A percentile compares a stretch with the other conserved stretches of the same genome.
Conservation (phyloP, 2,888 invertebrate genomes). For the Drosophila affinis region DNA sequence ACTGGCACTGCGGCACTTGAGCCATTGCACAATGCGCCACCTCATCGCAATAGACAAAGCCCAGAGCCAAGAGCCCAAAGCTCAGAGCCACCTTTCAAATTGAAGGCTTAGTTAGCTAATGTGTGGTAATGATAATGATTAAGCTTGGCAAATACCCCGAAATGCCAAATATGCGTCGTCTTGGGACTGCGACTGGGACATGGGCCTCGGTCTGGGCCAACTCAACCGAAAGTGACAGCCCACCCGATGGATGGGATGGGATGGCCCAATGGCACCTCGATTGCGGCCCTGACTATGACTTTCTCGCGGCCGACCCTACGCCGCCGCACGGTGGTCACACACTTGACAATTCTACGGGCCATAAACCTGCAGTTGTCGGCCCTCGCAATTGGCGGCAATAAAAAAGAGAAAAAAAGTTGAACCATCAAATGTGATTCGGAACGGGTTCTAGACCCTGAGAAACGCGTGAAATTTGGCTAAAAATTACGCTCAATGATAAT, state of each 20-base stretch:
- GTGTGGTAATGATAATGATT: slow-evolving; percentile 78
- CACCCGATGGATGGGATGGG: slow-evolving; percentile 9
- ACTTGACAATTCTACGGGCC: slow-evolving; percentile 23
- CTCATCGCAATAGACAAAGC: slow-evolving; percentile 43
- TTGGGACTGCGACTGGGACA: background rate
- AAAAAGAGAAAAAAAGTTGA: slow-evolving; percentile 12
- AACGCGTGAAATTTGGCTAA: slow-evolving; percentile 57
- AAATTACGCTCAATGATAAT: slow-evolving; percentile 59
- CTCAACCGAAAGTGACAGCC: slow-evolving; percentile 35
- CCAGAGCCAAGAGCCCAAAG: slow-evolving; percentile 40
- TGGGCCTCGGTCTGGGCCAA: slow-evolving; percentile 11
- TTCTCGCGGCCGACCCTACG: slow-evolving; percentile 21
- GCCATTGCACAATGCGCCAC: slow-evolving; percentile 47
- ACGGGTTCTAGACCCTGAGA: slow-evolving; percentile 54
- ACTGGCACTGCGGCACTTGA: slow-evolving; percentile 41
- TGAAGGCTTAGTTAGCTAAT: slow-evolving; percentile 58
- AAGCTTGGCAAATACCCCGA: slow-evolving; percentile 58
- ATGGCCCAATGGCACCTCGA: slow-evolving; percentile 27
- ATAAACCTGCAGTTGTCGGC: slow-evolving; percentile 18
- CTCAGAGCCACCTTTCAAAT: slow-evolving; percentile 74
- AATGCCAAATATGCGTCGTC: slow-evolving; percentile 42
- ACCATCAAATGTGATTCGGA: slow-evolving; percentile 35
- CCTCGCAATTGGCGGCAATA: slow-evolving; percentile 20
- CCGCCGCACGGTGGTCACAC: slow-evolving; percentile 7
- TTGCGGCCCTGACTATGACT: slow-evolving; percentile 41